These are phyloP conservation scores for Anorthoa munda DNA, from an alignment of 2,888 invertebrate genomes.

Conservation along the genomic window DNA sequence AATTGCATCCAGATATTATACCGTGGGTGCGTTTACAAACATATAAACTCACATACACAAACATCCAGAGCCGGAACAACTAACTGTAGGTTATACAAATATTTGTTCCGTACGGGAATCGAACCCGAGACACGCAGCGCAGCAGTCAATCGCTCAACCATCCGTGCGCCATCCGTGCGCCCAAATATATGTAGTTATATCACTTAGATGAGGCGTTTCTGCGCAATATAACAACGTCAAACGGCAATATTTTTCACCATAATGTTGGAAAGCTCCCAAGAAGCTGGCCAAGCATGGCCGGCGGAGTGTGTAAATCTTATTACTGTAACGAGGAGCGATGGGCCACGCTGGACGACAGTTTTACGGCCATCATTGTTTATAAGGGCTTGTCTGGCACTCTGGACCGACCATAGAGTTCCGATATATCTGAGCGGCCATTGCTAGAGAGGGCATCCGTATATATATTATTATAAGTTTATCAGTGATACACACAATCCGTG, in stretches of 20 bases:
- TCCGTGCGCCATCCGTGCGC: too few relatives aligned
- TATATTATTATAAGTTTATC: too few relatives aligned
- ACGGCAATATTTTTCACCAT: constrained; percentile 12
- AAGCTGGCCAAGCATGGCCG: constrained; percentile 16
- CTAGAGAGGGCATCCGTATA: not conserved
- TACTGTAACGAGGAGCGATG: constrained; percentile 60
- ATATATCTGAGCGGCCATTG: not conserved
- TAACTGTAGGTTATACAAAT: too few relatives aligned
- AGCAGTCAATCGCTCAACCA: too few relatives aligned
- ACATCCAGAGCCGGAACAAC: too few relatives aligned
- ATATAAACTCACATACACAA: too few relatives aligned
- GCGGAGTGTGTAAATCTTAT: constrained; percentile 52
- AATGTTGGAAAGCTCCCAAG: constrained; percentile 43
- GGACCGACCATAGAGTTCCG: not conserved
- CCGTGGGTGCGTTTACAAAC: too few relatives aligned
- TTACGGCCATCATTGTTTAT: constrained; percentile 53
- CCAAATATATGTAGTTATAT: not conserved
- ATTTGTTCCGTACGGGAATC: too few relatives aligned
- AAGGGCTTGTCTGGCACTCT: constrained; percentile 19
- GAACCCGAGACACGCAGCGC: too few relatives aligned
- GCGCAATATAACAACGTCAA: not conserved
- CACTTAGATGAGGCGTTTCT: not conserved
- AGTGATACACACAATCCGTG: not conserved
- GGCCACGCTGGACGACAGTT: constrained; percentile 41
- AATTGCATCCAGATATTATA: too few relatives aligned